A percentile compares a stretch with the other conserved stretches of the same genome.
Evolutionary conservation across 2,888 invertebrate genomes (phyloP).

Genomic region (Stenurella melanura): DNA sequence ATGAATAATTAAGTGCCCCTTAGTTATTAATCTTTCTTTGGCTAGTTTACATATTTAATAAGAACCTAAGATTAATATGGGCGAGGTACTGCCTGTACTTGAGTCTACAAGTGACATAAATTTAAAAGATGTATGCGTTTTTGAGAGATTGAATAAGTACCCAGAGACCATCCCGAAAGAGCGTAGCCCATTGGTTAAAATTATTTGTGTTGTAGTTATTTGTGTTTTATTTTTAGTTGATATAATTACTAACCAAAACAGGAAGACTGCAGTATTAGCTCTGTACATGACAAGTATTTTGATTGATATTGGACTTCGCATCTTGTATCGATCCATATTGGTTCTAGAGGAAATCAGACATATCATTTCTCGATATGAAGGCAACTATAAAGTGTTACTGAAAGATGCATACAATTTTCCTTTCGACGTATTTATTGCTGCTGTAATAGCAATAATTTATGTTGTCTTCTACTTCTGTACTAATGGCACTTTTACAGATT

Average conservation of each 20-base stretch:
- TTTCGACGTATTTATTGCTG: constrained; percentile 14
- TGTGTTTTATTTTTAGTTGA: constrained; percentile 44
- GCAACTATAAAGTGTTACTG: constrained; percentile 54
- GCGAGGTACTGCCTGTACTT: not conserved
- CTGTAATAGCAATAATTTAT: constrained; percentile 42
- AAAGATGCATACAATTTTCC: constrained; percentile 58
- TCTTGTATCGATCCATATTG: constrained; percentile 57
- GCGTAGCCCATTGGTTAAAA: constrained; percentile 43
- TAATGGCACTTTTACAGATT: constrained; percentile 30
- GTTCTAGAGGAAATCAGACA: constrained; percentile 63
- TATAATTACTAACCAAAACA: constrained; percentile 38
- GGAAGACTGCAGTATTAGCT: constrained; percentile 44
- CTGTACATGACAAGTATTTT: constrained; percentile 46
- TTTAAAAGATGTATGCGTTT: constrained; percentile 48
- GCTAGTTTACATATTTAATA: too few species aligned
- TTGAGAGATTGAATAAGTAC: constrained; percentile 46
- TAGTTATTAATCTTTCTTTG: too few species aligned
- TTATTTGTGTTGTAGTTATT: constrained; percentile 34
- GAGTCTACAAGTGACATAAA: not conserved
- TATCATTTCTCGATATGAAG: constrained; percentile 63
- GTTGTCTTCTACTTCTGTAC: constrained; percentile 43
- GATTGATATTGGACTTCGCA: constrained; percentile 49
- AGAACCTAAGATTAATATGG: not conserved
- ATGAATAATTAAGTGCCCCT: too few species aligned
- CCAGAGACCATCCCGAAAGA: constrained; percentile 57